These are phyloP conservation scores for Sebastes schlegelii DNA, from an alignment of 2,113 vertebrate species.

Conservation along the genomic window DNA sequence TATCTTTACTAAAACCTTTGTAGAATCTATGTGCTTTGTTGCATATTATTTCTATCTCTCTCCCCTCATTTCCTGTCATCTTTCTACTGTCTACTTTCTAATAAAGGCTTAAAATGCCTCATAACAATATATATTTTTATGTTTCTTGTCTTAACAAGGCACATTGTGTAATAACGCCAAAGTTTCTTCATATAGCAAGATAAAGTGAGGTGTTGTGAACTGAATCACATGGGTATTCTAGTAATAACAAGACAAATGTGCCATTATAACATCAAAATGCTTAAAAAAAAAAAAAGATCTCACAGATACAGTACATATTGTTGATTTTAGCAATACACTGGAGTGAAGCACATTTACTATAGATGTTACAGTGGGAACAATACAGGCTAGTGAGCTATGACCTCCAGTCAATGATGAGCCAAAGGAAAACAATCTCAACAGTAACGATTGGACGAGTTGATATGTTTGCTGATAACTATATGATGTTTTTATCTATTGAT, in stretches of 20 bases:
- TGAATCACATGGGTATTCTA: too few relatives aligned
- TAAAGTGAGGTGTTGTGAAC: too few relatives aligned
- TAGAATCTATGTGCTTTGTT: too few relatives aligned
- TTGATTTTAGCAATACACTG: too few relatives aligned
- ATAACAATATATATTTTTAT: not conserved
- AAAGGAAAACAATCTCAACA: not conserved
- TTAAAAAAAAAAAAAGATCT: not conserved
- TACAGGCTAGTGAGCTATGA: not conserved
- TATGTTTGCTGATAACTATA: not conserved
- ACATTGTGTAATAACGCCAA: too few relatives aligned
- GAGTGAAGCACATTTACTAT: too few relatives aligned
- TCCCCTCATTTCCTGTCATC: too few relatives aligned
- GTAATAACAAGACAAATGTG: not conserved
- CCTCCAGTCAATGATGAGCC: not conserved
- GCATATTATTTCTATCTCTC: too few relatives aligned
- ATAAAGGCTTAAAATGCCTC: not conserved
- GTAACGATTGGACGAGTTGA: not conserved
- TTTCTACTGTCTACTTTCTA: not conserved
- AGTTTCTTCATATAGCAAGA: too few relatives aligned
- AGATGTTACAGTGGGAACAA: too few relatives aligned
- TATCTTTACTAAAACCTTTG: too few relatives aligned
- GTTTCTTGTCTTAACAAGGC: too few relatives aligned
- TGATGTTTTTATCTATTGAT: slow-evolving; percentile 4
- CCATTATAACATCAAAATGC: not conserved
- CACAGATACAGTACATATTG: not conserved